Base-by-base conservation (phyloP, 92 coral and sea anemone genomes). In the Phenganax stokvisi region DNA sequence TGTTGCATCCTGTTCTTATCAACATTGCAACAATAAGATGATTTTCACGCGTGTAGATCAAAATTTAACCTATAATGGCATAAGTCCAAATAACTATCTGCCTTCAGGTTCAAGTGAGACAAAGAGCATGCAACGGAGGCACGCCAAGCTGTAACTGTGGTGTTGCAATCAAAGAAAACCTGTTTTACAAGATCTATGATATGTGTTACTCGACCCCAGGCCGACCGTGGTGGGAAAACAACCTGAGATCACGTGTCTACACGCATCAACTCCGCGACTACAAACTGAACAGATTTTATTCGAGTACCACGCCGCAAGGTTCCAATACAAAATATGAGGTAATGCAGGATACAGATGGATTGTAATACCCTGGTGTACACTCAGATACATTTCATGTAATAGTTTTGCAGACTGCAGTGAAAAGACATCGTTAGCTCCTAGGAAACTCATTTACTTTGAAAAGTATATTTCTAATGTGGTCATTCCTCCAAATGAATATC, bases 131-230 rank as follows among this genome's bases (percentile, higher is more conserved):
- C 20, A 25, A 25, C 20, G 30, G 68, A 12, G 30, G 76, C 13
- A 67, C 51, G 12, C 75, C 74, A 0, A 54, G 86, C 20, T 86
- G 89, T 51, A 86, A 86, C 71, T 86, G 89, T 77, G 89, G 87
- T 13, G 84, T 77, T 11, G 89, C 89, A 13, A 86, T 86, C 75
- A 72, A 86, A 61, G 89, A 86, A 55, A 78, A 72, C 30, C 56
- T 74, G 51, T 83, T 82, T 58, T 62, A 82, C 47, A 86, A 82
- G 53, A 72, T 77, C 72, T 66, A 66, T 66, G 72, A 66, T 12
- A 66, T 66, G 72, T 66, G 72, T 13, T 66, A 66, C 51, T 10
- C 51, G 5, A 66, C 72, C 5, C 72, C 72, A 27, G 72, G 51
- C 11, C 72, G 72, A 11, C 72, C 72, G 28, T 66, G 72, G 72